Evolutionary conservation across 2,888 invertebrate species (phyloP).

Genomic region (Cybosia mesomella): DNA sequence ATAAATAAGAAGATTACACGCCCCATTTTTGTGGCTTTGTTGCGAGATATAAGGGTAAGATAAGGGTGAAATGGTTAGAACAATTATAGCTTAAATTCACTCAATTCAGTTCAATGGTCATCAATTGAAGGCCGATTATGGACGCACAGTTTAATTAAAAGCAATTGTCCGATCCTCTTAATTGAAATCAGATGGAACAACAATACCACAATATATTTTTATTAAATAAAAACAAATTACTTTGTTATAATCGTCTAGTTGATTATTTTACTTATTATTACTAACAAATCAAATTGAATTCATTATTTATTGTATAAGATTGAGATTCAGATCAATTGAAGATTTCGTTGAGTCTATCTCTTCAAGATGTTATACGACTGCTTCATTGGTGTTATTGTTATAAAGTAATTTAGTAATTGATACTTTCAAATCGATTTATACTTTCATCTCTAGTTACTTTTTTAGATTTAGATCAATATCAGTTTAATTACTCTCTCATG

Average conservation of each 20-base stretch:
- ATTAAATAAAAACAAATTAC: not conserved
- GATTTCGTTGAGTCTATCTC: not conserved
- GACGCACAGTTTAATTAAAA: slow-evolving; percentile 68
- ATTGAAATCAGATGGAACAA: slow-evolving; percentile 52
- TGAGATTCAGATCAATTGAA: not conserved
- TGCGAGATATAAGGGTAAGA: not conserved
- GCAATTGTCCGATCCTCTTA: slow-evolving; percentile 65
- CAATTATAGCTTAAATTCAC: slow-evolving; percentile 45
- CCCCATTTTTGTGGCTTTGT: not conserved
- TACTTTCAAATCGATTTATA: slow-evolving; percentile 4
- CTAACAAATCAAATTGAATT: not conserved
- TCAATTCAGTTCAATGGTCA: slow-evolving; percentile 58
- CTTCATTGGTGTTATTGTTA: not conserved
- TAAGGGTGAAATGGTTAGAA: slow-evolving; percentile 23
- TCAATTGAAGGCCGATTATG: slow-evolving; percentile 73
- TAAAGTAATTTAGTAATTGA: not conserved
- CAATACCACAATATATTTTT: slow-evolving; percentile 27
- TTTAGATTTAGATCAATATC: slow-evolving; percentile 2
- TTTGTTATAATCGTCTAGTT: not conserved
- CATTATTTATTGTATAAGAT: not conserved
- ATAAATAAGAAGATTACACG: not conserved
- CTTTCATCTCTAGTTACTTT: not conserved
- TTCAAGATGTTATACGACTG: not conserved
- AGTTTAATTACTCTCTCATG: not conserved
- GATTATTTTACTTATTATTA: not conserved